phyloP scores from a whole-genome alignment of 2,113 vertebrate genomes.

The Trochalopteron elliotii region DNA sequence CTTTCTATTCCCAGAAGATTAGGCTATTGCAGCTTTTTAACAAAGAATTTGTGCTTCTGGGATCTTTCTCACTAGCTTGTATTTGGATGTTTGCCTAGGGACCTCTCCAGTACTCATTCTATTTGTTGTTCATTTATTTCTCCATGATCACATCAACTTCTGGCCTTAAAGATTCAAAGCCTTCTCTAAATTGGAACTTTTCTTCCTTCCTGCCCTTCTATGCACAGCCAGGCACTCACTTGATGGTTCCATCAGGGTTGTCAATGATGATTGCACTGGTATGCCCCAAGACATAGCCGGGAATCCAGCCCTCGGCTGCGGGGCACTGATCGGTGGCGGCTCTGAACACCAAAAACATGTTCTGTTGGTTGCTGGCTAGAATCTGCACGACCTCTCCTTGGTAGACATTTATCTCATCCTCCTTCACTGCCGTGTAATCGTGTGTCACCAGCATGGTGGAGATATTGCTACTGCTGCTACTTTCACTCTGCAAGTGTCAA shows the following conservation, averaged over 20 bases:
- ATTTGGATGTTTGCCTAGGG: not conserved
- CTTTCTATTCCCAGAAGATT: not conserved
- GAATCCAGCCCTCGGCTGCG: constrained; percentile 99
- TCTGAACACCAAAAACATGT: constrained; percentile 99
- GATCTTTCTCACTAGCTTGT: not conserved
- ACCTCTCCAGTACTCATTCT: not conserved
- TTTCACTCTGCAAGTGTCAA: constrained; percentile 89
- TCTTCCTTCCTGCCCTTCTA: not conserved
- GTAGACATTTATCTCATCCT: constrained; percentile 98
- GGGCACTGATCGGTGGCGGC: constrained; percentile 97
- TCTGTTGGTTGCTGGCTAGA: constrained; percentile 99
- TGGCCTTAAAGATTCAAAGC: not conserved
- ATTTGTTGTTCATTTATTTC: not conserved
- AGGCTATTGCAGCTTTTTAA: not conserved
- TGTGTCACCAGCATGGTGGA: constrained; percentile 99
- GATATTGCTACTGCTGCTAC: constrained; percentile 99
- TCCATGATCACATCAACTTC: not conserved
- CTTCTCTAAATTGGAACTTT: not conserved
- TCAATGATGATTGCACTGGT: constrained; percentile 92
- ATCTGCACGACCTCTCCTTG: constrained; percentile 99
- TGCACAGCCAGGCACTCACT: constrained; percentile 76
- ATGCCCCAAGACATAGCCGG: constrained; percentile 96
- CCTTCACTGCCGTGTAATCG: constrained; percentile 97
- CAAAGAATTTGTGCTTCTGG: not conserved
- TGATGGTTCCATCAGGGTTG: constrained; percentile 91